Base-by-base conservation (phyloP, 2,888 invertebrate species). In the Hofmannophila pseudospretella region DNA sequence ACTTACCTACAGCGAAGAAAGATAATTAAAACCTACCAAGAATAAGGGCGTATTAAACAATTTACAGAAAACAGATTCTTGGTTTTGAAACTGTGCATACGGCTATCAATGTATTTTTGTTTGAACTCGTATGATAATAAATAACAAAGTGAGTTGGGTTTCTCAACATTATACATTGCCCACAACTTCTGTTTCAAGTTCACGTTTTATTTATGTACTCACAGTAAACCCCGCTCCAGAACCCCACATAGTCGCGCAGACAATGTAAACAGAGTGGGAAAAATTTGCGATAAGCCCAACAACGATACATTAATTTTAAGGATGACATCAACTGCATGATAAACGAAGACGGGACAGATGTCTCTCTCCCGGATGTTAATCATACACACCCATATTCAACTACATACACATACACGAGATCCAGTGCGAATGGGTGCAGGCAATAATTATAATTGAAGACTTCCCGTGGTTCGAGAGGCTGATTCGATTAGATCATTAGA, bases 401-500 rank as follows among this genome's bases (percentile, higher is more conserved):
- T n/a, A n/a, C n/a, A n/a, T n/a, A n/a, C n/a, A 53, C 58, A 47
- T 52, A 56, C 61, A 60, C 58, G 66, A 51, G n/a, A 11, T 46
- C 48, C 49, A 71, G 73, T 70, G 76, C 72, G 65, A 77, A 79
- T 71, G 67, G 54, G 54, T 61, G 54, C 56, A 49, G 45, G 49
- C 71, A 71, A 67, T 72, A 20, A 23, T 67, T 73, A 65, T 76
- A 81, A 85, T 85, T 82, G 70, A 79, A 69, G 70, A 81, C 82
- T 77, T 85, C 84, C 85, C 70, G 79, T 78, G 57, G 43, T 49
- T 41, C 43, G 45, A 51, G 52, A 54, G 45, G 39, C 36, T 45
- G 43, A 51, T 54, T 49, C 51, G 55, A 60, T 58, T 44, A 41
- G 41, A 44, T 40, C 26, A 27, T 39, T 37, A 34, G 31, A 26